phyloP scores from a whole-genome alignment of 2,888 invertebrate genomes.

The Mermis nigrescens region DNA sequence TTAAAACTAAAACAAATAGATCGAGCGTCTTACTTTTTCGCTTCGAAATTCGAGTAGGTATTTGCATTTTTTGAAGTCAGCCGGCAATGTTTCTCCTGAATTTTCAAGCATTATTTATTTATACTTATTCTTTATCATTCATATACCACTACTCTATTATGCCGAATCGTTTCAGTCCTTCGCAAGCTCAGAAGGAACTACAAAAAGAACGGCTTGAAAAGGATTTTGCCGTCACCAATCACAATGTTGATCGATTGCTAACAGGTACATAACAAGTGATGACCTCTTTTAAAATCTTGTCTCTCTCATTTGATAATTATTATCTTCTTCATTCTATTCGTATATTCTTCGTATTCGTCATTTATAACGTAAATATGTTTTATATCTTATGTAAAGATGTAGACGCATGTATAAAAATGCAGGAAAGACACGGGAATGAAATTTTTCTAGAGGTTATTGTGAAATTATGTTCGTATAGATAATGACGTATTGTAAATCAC shows the following conservation, averaged over 20 bases:
- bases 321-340: slow-evolving; percentile 8
- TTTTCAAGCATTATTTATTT: no score
- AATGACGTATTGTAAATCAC: no score
- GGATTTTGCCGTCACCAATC: slow-evolving; percentile 76
- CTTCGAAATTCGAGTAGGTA: no score
- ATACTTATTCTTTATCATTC: no score
- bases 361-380: slow-evolving; percentile 6
- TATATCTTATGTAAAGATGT: slow-evolving; percentile 3
- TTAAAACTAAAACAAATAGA: no score
- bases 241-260: slow-evolving; percentile 64
- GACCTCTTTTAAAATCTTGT: background rate
- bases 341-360: background rate
- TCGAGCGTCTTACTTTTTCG: no score
- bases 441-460: no score
- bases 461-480: no score
- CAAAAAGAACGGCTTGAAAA: slow-evolving; percentile 81
- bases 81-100: no score
- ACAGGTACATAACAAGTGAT: slow-evolving; percentile 37
- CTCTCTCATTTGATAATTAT: background rate
- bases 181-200: slow-evolving; percentile 63
- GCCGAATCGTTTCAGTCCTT: slow-evolving; percentile 40
- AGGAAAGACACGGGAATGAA: no score
- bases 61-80: no score
- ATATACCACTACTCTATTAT: background rate
- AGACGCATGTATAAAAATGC: no score